Conservation (phyloP, 2,888 invertebrate species). For the Drosophila mimetica region DNA sequence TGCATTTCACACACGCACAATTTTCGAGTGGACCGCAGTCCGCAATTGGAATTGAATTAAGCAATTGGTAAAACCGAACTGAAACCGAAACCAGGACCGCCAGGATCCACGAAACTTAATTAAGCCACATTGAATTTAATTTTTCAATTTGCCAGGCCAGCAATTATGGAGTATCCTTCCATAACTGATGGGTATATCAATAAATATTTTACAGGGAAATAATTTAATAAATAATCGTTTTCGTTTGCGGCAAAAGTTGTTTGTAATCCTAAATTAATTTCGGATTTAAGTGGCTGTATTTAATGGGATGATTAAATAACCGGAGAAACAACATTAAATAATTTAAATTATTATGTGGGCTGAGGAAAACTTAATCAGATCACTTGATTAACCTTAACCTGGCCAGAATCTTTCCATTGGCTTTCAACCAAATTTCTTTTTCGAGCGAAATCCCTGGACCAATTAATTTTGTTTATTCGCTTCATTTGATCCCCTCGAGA, state of each 20-base stretch:
- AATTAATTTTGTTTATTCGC: slow-evolving; percentile 67
- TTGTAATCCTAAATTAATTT: slow-evolving; percentile 23
- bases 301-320: neutral
- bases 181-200: slow-evolving; percentile 1
- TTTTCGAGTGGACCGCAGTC: slow-evolving; percentile 13
- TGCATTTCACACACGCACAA: slow-evolving; percentile 10
- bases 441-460: slow-evolving; percentile 56
- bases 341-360: too few relatives aligned
- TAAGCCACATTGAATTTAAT: slow-evolving; percentile 29
- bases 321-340: neutral
- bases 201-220: slow-evolving; percentile 1
- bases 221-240: slow-evolving; percentile 17
- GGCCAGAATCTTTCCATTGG: neutral
- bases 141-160: slow-evolving; percentile 10
- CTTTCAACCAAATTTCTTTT: slow-evolving; percentile 7
- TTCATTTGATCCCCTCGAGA: slow-evolving; percentile 59
- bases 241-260: slow-evolving; percentile 4
- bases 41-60: slow-evolving; percentile 21
- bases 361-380: too few relatives aligned
- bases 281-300: slow-evolving; percentile 20
- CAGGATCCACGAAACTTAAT: slow-evolving; percentile 21
- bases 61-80: slow-evolving; percentile 6
- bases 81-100: neutral
- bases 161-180: slow-evolving; percentile 3
- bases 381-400: slow-evolving; percentile 4